Evolutionary conservation across 1,140 invertebrate genomes (phyloP).

Genomic region (Ylistrum balloti): DNA sequence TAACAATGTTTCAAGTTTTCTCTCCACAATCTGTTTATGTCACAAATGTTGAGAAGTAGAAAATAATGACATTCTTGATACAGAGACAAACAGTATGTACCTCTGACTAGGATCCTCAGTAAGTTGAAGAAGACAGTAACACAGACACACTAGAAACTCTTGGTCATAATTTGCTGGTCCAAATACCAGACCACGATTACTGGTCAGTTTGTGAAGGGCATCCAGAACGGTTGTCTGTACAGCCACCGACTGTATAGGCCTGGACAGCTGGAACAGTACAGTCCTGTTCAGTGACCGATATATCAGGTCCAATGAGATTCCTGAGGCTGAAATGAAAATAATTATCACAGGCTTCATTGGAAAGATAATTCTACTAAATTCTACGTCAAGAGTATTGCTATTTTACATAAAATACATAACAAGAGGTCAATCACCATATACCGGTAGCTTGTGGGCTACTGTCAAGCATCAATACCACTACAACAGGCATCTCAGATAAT

Average conservation of each 20-base stretch:
- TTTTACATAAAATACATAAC: no score
- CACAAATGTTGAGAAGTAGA: no score
- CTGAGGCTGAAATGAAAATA: conserved; percentile 79
- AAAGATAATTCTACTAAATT: no score
- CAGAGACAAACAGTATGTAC: conserved; percentile 70
- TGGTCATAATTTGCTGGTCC: conserved; percentile 96
- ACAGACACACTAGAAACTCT: conserved; percentile 97
- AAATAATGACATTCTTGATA: no score
- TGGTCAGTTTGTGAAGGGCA: conserved; percentile 95
- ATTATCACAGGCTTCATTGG: no score
- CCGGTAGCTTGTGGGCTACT: no score
- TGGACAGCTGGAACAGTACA: conserved; percentile 95
- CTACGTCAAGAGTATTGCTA: no score
- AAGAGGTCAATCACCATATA: no score
- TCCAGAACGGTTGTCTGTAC: conserved; percentile 96
- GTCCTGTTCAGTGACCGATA: conserved; percentile 97
- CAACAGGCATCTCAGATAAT: no score
- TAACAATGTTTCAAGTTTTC: no score
- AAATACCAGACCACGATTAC: conserved; percentile 91
- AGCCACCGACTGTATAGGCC: conserved; percentile 90
- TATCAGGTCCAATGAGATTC: conserved; percentile 88
- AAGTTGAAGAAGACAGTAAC: conserved; percentile 96
- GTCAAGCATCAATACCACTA: no score
- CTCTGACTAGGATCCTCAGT: conserved; percentile 95
- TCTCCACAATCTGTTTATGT: no score